These are phyloP conservation scores for Sepioteuthis lessoniana DNA, from an alignment of 2,888 invertebrate genomes.

Conservation along the genomic window DNA sequence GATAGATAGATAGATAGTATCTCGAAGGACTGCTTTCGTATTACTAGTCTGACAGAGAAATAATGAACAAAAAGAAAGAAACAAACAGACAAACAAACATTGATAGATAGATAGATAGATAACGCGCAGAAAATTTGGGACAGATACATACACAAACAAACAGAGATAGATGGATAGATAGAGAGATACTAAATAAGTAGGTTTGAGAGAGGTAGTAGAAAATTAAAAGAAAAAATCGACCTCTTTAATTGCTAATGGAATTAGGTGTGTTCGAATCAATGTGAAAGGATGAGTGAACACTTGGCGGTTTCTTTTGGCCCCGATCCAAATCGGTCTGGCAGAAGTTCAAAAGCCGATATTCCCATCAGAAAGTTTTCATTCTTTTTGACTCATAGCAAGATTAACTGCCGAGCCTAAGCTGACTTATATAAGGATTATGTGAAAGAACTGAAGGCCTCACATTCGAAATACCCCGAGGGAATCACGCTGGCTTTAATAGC, in stretches of 20 bases:
- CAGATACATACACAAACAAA: too few relatives aligned
- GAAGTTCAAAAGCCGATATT: background rate
- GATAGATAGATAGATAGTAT: too few relatives aligned
- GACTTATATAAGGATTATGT: background rate
- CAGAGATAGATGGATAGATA: too few relatives aligned
- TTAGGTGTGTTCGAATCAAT: background rate
- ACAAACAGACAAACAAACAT: too few relatives aligned
- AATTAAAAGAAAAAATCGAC: constrained; percentile 1
- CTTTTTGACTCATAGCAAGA: background rate
- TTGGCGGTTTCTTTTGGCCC: background rate
- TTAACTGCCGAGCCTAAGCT: background rate
- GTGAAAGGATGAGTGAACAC: background rate
- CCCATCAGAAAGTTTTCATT: constrained; percentile 17
- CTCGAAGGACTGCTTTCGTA: too few relatives aligned
- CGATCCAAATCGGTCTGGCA: background rate
- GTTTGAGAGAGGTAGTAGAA: background rate
- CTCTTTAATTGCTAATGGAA: constrained; percentile 16
- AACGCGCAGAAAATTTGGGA: too few relatives aligned
- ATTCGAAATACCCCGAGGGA: background rate
- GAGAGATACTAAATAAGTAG: too few relatives aligned
- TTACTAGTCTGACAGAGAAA: too few relatives aligned
- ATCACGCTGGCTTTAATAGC: background rate
- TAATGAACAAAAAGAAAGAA: too few relatives aligned
- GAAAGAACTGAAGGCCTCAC: background rate
- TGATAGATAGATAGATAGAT: too few relatives aligned